These are phyloP conservation scores for Nomada ferruginata DNA, from an alignment of 2,888 invertebrate genomes.

Conservation along the genomic window DNA sequence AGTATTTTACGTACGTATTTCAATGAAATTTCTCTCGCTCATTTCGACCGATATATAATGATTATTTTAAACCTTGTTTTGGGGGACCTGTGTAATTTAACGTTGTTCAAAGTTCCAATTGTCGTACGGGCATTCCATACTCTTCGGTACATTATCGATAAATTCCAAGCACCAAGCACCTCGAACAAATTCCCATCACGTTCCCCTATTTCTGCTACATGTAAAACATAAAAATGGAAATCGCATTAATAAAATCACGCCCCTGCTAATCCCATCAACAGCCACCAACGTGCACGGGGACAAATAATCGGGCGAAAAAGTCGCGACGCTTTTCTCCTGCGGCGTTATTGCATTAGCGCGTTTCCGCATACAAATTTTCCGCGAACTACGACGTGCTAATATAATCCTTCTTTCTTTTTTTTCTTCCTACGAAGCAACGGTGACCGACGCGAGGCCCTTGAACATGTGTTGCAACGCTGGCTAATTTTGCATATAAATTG, in stretches of 20 bases:
- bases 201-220: too few relatives aligned
- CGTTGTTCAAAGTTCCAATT: too few relatives aligned
- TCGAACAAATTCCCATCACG: too few relatives aligned
- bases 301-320: constrained; percentile 30
- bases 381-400: constrained; percentile 64
- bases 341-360: constrained; percentile 60
- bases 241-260: not conserved
- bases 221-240: not conserved
- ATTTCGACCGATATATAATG: too few relatives aligned
- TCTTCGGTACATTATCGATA: too few relatives aligned
- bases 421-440: constrained; percentile 17
- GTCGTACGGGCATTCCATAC: too few relatives aligned
- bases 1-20: too few relatives aligned
- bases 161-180: too few relatives aligned
- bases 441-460: constrained; percentile 61
- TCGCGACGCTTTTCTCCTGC: constrained; percentile 39
- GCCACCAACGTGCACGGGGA: not conserved
- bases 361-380: constrained; percentile 68
- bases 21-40: too few relatives aligned
- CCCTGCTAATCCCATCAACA: constrained; percentile 17
- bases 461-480: constrained; percentile 68
- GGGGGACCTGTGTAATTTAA: too few relatives aligned
- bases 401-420: constrained; percentile 31
- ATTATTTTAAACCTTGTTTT: too few relatives aligned
- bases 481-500: constrained; percentile 73